Conservation (phyloP, 2,113 vertebrate species). For the Ovibos moschatus region DNA sequence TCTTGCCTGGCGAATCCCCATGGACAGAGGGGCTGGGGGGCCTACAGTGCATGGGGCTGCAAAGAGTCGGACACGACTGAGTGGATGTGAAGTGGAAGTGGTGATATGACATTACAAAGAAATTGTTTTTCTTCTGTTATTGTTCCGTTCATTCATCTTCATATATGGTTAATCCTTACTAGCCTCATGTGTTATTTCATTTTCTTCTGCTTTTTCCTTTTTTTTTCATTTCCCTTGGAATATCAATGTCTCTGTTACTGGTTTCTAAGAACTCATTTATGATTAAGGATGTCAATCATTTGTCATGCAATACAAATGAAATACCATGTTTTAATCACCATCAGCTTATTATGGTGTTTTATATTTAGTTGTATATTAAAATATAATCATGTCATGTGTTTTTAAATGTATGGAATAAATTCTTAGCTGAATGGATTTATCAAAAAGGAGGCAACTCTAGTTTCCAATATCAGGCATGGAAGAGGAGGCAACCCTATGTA, state of each 20-base stretch:
- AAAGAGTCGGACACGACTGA: background rate
- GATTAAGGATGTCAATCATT: background rate
- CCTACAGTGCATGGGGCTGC: background rate
- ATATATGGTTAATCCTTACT: background rate
- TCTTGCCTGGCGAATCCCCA: background rate
- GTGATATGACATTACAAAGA: background rate
- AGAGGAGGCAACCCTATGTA: background rate
- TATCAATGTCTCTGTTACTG: background rate
- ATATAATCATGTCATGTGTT: background rate
- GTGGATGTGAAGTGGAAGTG: background rate
- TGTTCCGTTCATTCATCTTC: background rate
- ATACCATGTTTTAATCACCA: background rate
- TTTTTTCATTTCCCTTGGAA: background rate
- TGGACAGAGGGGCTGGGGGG: background rate
- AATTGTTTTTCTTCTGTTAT: background rate
- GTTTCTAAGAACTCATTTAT: background rate
- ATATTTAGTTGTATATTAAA: background rate
- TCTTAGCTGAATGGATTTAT: background rate
- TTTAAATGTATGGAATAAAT: background rate
- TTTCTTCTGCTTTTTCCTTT: background rate
- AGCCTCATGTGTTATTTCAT: background rate
- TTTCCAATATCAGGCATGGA: background rate
- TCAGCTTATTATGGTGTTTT: background rate
- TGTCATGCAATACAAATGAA: background rate
- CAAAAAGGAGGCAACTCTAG: background rate